Conservation (phyloP, 1,140 invertebrate species). For the Ptiloglossa arizonensis region DNA sequence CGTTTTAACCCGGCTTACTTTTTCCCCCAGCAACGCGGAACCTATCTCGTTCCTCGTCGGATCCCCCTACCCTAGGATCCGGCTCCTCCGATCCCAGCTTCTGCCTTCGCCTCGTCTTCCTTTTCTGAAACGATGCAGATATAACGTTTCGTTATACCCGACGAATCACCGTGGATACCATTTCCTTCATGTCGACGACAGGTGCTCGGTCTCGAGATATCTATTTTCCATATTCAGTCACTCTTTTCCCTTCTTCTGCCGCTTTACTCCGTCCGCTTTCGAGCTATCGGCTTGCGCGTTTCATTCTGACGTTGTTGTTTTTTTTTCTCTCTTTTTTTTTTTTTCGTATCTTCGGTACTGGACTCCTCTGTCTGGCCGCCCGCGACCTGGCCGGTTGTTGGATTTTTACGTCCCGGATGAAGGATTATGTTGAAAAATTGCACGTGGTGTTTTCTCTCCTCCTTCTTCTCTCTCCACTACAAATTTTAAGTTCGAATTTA, state of each 20-base stretch:
- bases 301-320: conserved; percentile 12
- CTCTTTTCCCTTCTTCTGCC: background rate
- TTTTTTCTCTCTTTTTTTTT: background rate
- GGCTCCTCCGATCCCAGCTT: background rate
- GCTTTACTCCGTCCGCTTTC: background rate
- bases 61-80: background rate
- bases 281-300: conserved; percentile 21
- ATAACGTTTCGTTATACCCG: conserved; percentile 49
- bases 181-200: conserved; percentile 64
- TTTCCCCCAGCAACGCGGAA: background rate
- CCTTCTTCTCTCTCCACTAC: too few species aligned
- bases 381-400: background rate
- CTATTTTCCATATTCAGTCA: conserved; percentile 61
- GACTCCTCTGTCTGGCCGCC: background rate
- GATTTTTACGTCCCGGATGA: background rate
- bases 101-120: conserved; percentile 13
- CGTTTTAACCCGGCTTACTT: background rate
- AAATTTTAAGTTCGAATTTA: too few species aligned
- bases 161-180: conserved; percentile 61
- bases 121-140: conserved; percentile 51
- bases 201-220: conserved; percentile 59
- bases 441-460: too few species aligned
- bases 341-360: conserved; percentile 8
- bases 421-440: too few species aligned
- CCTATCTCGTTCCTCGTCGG: background rate